phyloP scores from a whole-genome alignment of 2,113 vertebrate species.

The Xenopus tropicalis region UCB_Xtro_10.0 CM004446.2:87387501-87388000 shows the following conservation, averaged over 20 bases:
- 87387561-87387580: slow-evolving; percentile 30
- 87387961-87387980: no score
- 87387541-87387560: slow-evolving; percentile 29
- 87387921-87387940: no score
- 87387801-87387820: neutral
- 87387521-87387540: slow-evolving; percentile 11
- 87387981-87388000: no score
- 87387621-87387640: slow-evolving; percentile 23
- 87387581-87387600: slow-evolving; percentile 31
- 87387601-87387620: slow-evolving; percentile 17
- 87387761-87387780: slow-evolving; percentile 6
- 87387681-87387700: slow-evolving; percentile 13
- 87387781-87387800: neutral
- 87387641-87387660: slow-evolving; percentile 5
- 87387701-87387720: neutral
- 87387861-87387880: neutral
- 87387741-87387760: neutral
- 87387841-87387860: neutral
- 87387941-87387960: no score
- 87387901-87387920: no score
- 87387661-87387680: slow-evolving; percentile 17
- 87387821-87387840: neutral
- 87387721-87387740: neutral
- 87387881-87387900: no score
- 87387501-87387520: slow-evolving; percentile 5